Evolutionary conservation across 2,797 vertebrate species (phyloP), one percentile per base, ranked within the genome.

Genomic region (Tolypeutes matacus): DNA sequence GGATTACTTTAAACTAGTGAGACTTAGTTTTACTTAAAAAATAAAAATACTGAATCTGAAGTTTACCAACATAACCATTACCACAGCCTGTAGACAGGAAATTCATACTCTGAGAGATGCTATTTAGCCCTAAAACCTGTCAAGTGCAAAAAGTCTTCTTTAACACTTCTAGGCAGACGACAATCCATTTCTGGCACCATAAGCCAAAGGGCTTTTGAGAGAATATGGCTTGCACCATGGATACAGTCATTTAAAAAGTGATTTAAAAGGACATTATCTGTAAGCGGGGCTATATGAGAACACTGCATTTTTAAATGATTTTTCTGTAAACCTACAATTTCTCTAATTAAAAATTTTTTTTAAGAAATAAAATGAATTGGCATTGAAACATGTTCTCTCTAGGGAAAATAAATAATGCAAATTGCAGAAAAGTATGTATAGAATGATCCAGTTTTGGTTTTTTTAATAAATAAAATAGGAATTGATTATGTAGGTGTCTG

Each of bases 1-100:
- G 73, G 89, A 82, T 42, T 82, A 73, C 36, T 92, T 84, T 88
- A 39, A 87, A 83, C 90, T 64, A 86, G 51, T 75, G 77, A 87
- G 27, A 85, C 53, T 25, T 67, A 75, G 69, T 25, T 67, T 9
- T 36, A 64, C 6, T 75, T 62, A 56, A 65, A 82, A 58, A 77
- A 76, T 29, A 31, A 86, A 86, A 90, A 49, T 12, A 83, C 21
- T 13, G 39, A 70, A 67, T 56, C 18, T 70, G 5, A 21, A 77
- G 11, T 85, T 94, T 82, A 64, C 39, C 82, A 81, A 69, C 25
- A 46, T 14, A 86, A 53, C 58, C 31, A 18, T 53, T 5, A 56
- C 27, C 29, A 42, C 34, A 49, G 39, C 65, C 29, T 29, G 17
- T 36, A 29, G 7, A 82, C 10, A 82, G 42, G 58, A 62, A 58